phyloP scores from a whole-genome alignment of 2,797 vertebrate species.

The Sebastes iracundus region DNA sequence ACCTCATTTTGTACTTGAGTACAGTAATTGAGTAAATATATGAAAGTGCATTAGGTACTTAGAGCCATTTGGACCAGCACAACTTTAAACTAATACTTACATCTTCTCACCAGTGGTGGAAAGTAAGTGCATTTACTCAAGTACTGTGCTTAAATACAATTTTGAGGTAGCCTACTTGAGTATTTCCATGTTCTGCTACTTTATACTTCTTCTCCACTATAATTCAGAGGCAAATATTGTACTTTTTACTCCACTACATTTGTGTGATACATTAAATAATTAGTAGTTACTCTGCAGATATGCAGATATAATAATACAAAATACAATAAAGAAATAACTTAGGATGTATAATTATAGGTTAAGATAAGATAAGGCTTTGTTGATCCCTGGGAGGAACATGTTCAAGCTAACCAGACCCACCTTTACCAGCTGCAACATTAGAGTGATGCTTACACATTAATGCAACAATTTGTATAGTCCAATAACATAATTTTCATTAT shows the following conservation, averaged over 20 bases:
- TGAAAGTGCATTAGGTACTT: no score
- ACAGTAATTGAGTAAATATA: neutral
- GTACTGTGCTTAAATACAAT: neutral
- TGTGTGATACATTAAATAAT: neutral
- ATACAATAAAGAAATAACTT: neutral
- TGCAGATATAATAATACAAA: neutral
- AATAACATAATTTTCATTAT: neutral
- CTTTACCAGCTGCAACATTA: neutral
- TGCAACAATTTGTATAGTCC: neutral
- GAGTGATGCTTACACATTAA: neutral
- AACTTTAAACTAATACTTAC: neutral
- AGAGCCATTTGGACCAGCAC: no score
- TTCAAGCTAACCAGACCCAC: no score
- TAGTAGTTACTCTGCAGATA: neutral
- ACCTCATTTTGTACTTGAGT: neutral
- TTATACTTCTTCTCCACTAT: neutral
- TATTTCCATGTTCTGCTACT: neutral
- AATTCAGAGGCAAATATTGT: neutral
- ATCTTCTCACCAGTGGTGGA: neutral
- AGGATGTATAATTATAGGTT: neutral
- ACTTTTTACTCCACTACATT: neutral
- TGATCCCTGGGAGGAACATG: neutral
- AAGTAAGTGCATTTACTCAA: neutral
- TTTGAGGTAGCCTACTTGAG: neutral
- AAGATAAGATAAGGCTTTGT: neutral